Evolutionary conservation across 2,113 vertebrate genomes (phyloP).

Genomic region (Copsychus sechellarum): DNA sequence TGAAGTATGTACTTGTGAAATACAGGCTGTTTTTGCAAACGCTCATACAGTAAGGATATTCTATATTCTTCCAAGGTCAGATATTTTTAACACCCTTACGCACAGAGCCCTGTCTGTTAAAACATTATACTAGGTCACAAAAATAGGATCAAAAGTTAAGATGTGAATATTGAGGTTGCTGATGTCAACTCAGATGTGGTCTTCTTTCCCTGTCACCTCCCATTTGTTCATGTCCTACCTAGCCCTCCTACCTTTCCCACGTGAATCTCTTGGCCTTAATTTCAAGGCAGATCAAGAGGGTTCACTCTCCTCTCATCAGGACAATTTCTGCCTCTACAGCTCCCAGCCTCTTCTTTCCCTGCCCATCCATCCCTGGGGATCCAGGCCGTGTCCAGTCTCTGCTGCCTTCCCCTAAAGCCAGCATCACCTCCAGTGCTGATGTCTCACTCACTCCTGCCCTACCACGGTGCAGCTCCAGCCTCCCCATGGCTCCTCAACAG

Average conservation of each 20-base stretch:
- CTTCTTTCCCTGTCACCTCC: neutral
- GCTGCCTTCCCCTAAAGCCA: neutral
- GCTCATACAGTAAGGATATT: neutral
- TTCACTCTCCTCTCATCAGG: neutral
- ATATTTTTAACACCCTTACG: constrained; percentile 9
- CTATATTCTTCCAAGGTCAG: neutral
- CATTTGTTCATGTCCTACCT: neutral
- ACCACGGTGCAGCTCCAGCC: neutral
- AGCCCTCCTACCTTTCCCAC: neutral
- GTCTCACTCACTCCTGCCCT: neutral
- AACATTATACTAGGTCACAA: neutral
- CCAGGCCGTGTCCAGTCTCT: neutral
- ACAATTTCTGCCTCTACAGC: neutral
- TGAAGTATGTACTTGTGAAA: neutral
- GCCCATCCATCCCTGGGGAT: neutral
- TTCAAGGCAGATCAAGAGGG: neutral
- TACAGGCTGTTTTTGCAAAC: neutral
- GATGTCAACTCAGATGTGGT: neutral
- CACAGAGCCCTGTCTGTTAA: neutral
- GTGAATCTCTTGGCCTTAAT: neutral
- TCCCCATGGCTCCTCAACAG: neutral
- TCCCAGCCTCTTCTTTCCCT: neutral
- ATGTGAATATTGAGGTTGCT: constrained; percentile 15
- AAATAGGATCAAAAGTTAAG: constrained; percentile 20
- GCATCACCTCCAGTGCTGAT: neutral